Evolutionary conservation across 2,797 vertebrate species (phyloP).

Genomic region (Rhinophrynus dorsalis): DNA sequence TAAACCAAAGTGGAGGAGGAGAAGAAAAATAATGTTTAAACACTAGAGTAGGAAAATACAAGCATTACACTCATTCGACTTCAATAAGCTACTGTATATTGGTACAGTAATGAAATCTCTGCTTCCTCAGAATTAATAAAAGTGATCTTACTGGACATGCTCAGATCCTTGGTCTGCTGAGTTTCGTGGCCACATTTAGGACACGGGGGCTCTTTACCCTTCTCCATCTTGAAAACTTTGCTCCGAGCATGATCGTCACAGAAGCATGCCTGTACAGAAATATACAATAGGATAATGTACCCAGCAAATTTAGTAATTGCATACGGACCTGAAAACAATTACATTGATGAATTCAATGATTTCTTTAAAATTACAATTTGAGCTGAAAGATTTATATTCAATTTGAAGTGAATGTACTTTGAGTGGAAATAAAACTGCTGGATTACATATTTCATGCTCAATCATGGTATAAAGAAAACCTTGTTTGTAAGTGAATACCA

Average conservation of each 20-base stretch:
- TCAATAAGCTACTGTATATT: too few relatives aligned
- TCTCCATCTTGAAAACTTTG: constrained; percentile 96
- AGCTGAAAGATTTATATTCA: too few relatives aligned
- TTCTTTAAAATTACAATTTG: neutral
- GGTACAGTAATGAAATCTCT: too few relatives aligned
- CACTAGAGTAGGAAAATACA: too few relatives aligned
- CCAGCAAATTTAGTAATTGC: neutral
- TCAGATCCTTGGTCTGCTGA: constrained; percentile 96
- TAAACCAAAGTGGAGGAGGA: too few relatives aligned
- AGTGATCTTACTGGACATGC: constrained; percentile 94
- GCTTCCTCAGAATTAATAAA: neutral
- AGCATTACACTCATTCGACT: too few relatives aligned
- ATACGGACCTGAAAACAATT: neutral
- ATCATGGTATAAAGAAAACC: too few relatives aligned
- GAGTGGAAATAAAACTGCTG: too few relatives aligned
- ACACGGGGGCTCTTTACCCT: constrained; percentile 90
- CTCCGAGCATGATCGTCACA: constrained; percentile 93
- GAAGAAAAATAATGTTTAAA: too few relatives aligned
- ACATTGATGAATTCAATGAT: neutral
- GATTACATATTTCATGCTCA: too few relatives aligned
- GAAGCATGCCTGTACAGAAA: constrained; percentile 83
- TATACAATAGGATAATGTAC: neutral
- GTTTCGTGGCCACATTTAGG: constrained; percentile 97
- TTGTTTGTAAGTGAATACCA: too few relatives aligned
- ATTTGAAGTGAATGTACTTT: too few relatives aligned